Evolutionary conservation across 2,797 vertebrate genomes (phyloP).

Genomic region (Nasua narica): DNA sequence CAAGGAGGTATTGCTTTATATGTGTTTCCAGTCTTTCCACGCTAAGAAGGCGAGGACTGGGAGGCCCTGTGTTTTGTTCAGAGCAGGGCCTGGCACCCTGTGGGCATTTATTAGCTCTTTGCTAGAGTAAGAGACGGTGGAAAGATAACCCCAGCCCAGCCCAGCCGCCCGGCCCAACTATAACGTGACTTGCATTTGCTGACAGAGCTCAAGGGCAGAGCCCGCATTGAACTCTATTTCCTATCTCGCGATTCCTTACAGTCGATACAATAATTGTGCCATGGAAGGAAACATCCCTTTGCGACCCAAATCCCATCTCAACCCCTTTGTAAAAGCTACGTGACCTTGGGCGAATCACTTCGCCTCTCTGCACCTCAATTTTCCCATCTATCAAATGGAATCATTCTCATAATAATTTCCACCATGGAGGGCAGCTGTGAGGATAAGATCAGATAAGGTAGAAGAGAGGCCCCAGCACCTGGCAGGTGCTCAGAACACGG

Average conservation of each 20-base stretch:
- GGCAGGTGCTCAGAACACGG: accelerated
- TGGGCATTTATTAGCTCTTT: background rate
- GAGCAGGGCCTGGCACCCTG: background rate
- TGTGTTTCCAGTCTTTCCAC: background rate
- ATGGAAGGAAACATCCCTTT: background rate
- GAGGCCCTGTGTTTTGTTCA: background rate
- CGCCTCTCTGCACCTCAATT: background rate
- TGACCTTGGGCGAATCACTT: background rate
- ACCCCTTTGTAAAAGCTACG: background rate
- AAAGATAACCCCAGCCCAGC: too few relatives aligned
- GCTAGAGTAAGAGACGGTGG: background rate
- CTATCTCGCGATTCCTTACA: background rate
- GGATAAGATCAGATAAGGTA: background rate
- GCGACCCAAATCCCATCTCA: background rate
- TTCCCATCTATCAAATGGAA: background rate
- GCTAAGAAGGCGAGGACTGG: background rate
- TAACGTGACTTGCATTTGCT: background rate
- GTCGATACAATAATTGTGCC: background rate
- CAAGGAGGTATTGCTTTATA: background rate
- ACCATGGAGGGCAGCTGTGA: background rate
- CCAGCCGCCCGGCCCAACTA: too few relatives aligned
- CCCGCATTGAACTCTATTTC: background rate
- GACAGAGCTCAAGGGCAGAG: background rate
- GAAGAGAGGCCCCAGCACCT: too few relatives aligned
- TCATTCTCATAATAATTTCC: background rate